Evolutionary conservation across 2,797 vertebrate species (phyloP).

Genomic region (Muscicapa comitata): DNA sequence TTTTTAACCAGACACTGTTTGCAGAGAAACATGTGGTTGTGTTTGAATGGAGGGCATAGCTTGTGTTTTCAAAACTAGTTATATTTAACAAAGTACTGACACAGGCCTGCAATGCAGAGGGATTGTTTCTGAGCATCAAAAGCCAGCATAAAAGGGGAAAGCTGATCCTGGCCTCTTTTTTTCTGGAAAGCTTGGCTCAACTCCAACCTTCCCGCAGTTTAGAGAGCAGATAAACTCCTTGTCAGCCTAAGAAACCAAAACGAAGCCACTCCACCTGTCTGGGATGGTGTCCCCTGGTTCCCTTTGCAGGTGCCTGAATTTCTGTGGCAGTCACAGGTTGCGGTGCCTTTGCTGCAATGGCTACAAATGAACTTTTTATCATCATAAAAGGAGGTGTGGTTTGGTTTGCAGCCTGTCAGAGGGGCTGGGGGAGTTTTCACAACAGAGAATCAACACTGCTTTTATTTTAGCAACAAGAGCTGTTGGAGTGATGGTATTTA

Average conservation of each 20-base stretch:
- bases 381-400: not conserved
- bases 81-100: not conserved
- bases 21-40: not conserved
- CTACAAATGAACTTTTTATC: not conserved
- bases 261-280: not conserved
- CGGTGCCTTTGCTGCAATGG: not conserved
- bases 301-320: not conserved
- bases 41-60: not conserved
- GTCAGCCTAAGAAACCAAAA: not conserved
- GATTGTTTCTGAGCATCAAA: not conserved
- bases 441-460: constrained; percentile 21
- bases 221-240: not conserved
- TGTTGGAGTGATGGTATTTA: constrained; percentile 64
- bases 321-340: not conserved
- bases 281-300: not conserved
- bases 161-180: not conserved
- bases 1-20: not conserved
- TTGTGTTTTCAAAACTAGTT: not conserved
- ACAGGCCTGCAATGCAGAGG: not conserved
- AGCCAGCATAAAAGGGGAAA: not conserved
- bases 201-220: not conserved
- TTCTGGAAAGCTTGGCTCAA: not conserved
- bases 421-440: constrained; percentile 28
- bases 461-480: constrained; percentile 63
- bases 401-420: not conserved